Base-by-base conservation (phyloP, 2,888 invertebrate genomes). In the Nomada hirtipes region DNA sequence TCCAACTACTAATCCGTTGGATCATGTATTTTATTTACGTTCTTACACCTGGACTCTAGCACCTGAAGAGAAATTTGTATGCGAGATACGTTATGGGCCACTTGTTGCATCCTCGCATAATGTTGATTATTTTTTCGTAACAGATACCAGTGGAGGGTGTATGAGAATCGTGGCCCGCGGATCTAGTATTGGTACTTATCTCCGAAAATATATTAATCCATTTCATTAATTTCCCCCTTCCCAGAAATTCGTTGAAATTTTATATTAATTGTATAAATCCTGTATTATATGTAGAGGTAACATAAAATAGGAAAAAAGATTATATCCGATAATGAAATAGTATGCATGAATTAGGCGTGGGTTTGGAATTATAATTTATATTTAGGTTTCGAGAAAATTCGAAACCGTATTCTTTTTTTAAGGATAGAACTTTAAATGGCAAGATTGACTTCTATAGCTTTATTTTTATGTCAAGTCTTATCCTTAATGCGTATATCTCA, bases 31-130 rank as follows among this genome's bases (percentile, higher is more conserved):
- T 78, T 87, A 91, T 82, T 90, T 94, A 11, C 86, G 90, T 55
- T 86, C 90, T 71, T 91, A 91, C 44, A 88, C 91, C 4, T 93
- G 93, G 88, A 82, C 84, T 0, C 80, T 93, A 18, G 73, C 81
- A 13, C 86, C 91, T 4, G 86, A 87, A 26, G 85, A 91, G 52
- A 79, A 85, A 57, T 90, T 87, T 29, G 77, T 86, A 15, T 91
- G 93, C 67, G 91, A 91, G 57, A 89, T 94, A 57, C 88, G 83
- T 11, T 94, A 93, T 81, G 90, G 80, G 18, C 94, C 94, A 0
- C 82, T 87, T 20, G 78, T 92, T 36, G 88, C 92, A 0, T 89
- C 84, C 61, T 82, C 90, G 20, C 90, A 82, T 64, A 92, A 92
- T 81, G 79, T 91, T 2, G 94, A 94, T 86, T 91, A 92, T 72